These are phyloP conservation scores for Pecten maximus DNA, from an alignment of 2,888 invertebrate genomes.

Conservation along the genomic window DNA sequence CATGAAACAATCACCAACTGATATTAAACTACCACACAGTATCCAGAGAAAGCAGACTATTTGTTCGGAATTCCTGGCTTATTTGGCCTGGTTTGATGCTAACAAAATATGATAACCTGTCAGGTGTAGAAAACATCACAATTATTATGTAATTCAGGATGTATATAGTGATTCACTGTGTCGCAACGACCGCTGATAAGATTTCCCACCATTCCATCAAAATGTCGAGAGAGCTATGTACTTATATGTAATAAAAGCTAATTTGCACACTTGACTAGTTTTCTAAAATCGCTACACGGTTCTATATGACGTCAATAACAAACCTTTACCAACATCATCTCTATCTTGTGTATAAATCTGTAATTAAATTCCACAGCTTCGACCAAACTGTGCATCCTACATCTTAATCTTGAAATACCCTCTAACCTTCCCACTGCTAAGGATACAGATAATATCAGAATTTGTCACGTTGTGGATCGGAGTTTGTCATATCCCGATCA, in stretches of 20 bases:
- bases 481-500: too few species aligned
- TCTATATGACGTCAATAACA: background rate
- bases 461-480: background rate
- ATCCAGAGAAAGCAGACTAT: background rate
- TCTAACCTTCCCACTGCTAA: too few species aligned
- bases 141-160: background rate
- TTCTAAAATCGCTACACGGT: background rate
- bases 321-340: background rate
- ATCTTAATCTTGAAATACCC: background rate
- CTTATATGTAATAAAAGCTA: background rate
- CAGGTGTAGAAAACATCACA: background rate
- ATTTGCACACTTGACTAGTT: background rate
- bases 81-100: background rate
- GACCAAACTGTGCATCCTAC: background rate
- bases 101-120: background rate
- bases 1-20: too few species aligned
- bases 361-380: background rate
- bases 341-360: background rate
- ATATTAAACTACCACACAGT: too few species aligned
- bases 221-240: background rate
- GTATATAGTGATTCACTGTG: background rate
- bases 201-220: background rate
- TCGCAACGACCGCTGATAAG: background rate
- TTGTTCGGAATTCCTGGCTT: too few species aligned
- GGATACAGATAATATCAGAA: background rate